Evolutionary conservation across 2,888 invertebrate genomes (phyloP).

Genomic region (Dascillus cervinus): DNA sequence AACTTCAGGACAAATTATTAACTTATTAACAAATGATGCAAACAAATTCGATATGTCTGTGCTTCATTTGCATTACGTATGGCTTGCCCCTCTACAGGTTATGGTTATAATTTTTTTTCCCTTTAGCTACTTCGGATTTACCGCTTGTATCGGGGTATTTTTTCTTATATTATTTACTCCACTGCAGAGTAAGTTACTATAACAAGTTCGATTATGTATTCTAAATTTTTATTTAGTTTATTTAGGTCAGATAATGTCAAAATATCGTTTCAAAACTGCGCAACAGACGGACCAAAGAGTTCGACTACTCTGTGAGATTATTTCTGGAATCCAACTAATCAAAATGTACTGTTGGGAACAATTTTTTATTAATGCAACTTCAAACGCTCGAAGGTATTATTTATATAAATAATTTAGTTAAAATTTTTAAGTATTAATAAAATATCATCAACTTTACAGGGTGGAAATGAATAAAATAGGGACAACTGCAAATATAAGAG

Average conservation of each 20-base stretch:
- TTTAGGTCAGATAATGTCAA: slow-evolving; percentile 66
- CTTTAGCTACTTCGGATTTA: slow-evolving; percentile 48
- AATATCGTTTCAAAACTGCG: slow-evolving; percentile 66
- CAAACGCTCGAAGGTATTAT: slow-evolving; percentile 62
- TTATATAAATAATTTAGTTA: too few species aligned
- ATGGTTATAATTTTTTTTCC: slow-evolving; percentile 63
- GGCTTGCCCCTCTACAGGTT: slow-evolving; percentile 73
- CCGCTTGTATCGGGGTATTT: slow-evolving; percentile 48
- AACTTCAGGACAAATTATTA: slow-evolving; percentile 53
- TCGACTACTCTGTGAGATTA: slow-evolving; percentile 82
- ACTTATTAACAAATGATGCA: slow-evolving; percentile 73
- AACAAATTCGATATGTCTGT: slow-evolving; percentile 75
- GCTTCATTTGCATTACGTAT: slow-evolving; percentile 70
- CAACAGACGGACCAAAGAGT: slow-evolving; percentile 85
- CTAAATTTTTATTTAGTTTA: slow-evolving; percentile 48
- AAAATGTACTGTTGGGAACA: slow-evolving; percentile 91
- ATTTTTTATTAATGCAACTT: slow-evolving; percentile 68
- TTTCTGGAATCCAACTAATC: slow-evolving; percentile 79
- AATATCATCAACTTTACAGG: slow-evolving; percentile 35
- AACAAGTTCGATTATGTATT: not conserved
- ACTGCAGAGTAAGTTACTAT: slow-evolving; percentile 36
- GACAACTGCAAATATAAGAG: slow-evolving; percentile 63
- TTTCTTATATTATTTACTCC: slow-evolving; percentile 44
- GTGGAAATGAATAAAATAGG: slow-evolving; percentile 62
- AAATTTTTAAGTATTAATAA: too few species aligned